Evolutionary conservation across 2,113 vertebrate genomes (phyloP).

Genomic region (Tetrao urogallus): DNA sequence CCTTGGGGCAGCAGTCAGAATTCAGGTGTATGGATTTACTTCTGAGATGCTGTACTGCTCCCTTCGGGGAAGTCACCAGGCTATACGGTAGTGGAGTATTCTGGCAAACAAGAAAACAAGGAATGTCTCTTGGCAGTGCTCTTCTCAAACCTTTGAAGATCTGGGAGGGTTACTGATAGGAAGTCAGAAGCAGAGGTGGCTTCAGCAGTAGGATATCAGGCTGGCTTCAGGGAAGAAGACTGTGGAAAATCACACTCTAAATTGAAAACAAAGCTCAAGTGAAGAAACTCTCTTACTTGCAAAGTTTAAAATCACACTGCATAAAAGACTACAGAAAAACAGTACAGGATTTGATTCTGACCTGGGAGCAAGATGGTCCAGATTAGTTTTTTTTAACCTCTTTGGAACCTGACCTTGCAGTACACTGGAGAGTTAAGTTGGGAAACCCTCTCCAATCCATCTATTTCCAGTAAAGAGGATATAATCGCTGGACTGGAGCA

Average conservation of each 20-base stretch:
- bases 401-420: neutral
- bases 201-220: neutral
- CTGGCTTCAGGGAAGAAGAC: neutral
- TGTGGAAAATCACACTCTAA: neutral
- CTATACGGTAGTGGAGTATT: neutral
- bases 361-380: neutral
- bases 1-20: neutral
- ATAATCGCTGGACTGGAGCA: neutral
- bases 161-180: neutral
- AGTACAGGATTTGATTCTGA: neutral
- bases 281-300: neutral
- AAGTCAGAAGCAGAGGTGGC: neutral
- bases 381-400: neutral
- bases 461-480: neutral
- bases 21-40: neutral
- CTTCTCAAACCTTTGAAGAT: neutral
- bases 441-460: neutral
- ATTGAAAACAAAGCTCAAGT: neutral
- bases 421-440: neutral
- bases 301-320: neutral
- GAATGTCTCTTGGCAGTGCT: neutral
- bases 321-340: neutral
- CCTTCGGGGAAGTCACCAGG: neutral
- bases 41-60: neutral
- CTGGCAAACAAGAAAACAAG: neutral